Evolutionary conservation across 2,113 vertebrate species (phyloP), one percentile per base, ranked within the genome.

Genomic region (Gadus macrocephalus): DNA sequence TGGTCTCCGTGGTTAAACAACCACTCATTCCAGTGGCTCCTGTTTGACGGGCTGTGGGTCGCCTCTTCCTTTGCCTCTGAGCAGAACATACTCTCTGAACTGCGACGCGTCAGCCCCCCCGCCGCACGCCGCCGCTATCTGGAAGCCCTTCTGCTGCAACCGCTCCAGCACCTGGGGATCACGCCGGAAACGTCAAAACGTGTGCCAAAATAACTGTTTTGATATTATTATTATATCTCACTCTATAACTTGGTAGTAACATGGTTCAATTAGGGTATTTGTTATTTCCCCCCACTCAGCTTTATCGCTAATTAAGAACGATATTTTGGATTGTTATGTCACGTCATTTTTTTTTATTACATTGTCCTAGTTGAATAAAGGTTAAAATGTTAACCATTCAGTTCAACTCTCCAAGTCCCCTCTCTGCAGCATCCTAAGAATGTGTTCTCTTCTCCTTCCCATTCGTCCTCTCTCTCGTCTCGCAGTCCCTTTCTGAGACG

Each of bases 91-190:
- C 90, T 98, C 96, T 74, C 94, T 96, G 90, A 99, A 98, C 88
- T 97, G 95, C 68, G 96, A 96, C 16, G 96, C 95, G 91, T 98
- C 97, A 76, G 95, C 95, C 2, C 97, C 97, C 66, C 96, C 96
- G 5, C 96, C 97, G 66, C 96, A 95, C 0, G 97, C 97, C 53
- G 92, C 95, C 72, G 94, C 92, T 73, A 98, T 96, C 83, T 94
- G 90, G 90, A 99, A 98, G 0, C 96, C 96, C 76, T 91, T 93
- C 79, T 95, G 95, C 87, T 96, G 96, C 68, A 98, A 89, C 73
- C 95, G 89, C 83, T 98, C 96, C 74, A 98, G 91, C 80, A 98
- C 96, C 97, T 99, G 90, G 82, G 53, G 76, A 69, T 76, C 15
- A 71, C 27, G 59, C 68, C 16, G 71, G 38, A 11, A 42, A 42